A percentile compares a stretch with the other conserved stretches of the same genome.
These are phyloP conservation scores for Lampris incognitus DNA, from an alignment of 2,113 vertebrate genomes.

Conservation along the genomic window DNA sequence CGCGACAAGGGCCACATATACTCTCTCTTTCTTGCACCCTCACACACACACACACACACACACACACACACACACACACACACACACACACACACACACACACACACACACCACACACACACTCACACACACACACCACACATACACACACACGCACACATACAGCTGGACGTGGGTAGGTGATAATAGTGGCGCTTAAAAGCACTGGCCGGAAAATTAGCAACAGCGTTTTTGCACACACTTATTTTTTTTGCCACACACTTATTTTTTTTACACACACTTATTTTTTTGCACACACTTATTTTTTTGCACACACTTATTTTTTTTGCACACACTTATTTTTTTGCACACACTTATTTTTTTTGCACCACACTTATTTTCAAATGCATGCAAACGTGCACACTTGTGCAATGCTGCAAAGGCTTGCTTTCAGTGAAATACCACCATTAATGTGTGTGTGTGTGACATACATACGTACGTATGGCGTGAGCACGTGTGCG, in stretches of 20 bases:
- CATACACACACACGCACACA: constrained; percentile 13
- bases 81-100: constrained; percentile 6
- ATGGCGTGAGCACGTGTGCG: background rate
- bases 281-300: background rate
- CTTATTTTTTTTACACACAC: background rate
- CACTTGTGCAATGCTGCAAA: background rate
- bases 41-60: background rate
- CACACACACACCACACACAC: constrained; percentile 2
- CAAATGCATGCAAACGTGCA: background rate
- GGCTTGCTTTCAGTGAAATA: background rate
- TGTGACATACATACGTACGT: background rate
- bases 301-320: no score
- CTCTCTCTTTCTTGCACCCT: background rate
- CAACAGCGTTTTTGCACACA: constrained; percentile 6
- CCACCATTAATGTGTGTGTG: background rate
- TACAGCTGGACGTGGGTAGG: constrained; percentile 46
- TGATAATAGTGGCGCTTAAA: constrained; percentile 67
- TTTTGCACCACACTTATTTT: background rate
- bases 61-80: constrained; percentile 4
- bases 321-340: background rate
- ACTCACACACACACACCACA: constrained; percentile 19
- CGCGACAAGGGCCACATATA: constrained; percentile 41
- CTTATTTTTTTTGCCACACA: no score
- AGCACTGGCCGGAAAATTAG: constrained; percentile 25
- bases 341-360: constrained; percentile 3